Evolutionary conservation across 2,797 vertebrate genomes (phyloP), one percentile per base, ranked within the genome.

Genomic region (Paramormyrops hopkinsi): DNA sequence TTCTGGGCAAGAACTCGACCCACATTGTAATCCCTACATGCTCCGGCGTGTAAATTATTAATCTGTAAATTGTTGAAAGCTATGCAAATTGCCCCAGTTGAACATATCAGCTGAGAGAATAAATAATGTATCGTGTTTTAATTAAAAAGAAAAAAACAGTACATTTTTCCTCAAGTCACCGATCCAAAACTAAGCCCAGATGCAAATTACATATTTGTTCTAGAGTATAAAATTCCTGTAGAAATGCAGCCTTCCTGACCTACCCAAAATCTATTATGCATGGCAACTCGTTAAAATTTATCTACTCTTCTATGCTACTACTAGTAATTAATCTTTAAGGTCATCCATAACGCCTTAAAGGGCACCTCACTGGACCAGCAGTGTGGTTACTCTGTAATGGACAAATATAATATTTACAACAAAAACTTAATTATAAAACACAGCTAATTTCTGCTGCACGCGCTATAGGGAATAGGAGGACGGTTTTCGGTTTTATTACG

Each of bases 101-200:
- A 37, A 54, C 22, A 37, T 86, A 56, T 56, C 85, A 86, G 25
- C 85, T 86, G 14, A 56, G 85, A 29, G 48, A 86, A 86, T 86
- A 86, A 86, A 86, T 86, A 86, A 86, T 86, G 83, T 86, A 86
- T 86, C 11, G 12, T 51, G 83, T 48, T 50, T 29, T 51, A 65
- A 37, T 79, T 37, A 44, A 17, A 44, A 46, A 82, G 2, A 46
- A 76, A 46, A 41, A 41, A 46, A 41, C 19, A 19, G 7, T 9
- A 14, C 62, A 69, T 69, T 69, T 69, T 69, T 83, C 37, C 79
- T 46, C 41, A 54, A 25, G 85, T 86, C 85, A 86, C 12, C 25
- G 50, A 54, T 41, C 51, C 51, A 51, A 19, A 25, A 51, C 48
- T 54, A 50, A 51, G 51, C 33, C 51, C 17, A n/a, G 44, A 48